Evolutionary conservation across 2,113 vertebrate species (phyloP).

Genomic region (Plecotus auritus): DNA sequence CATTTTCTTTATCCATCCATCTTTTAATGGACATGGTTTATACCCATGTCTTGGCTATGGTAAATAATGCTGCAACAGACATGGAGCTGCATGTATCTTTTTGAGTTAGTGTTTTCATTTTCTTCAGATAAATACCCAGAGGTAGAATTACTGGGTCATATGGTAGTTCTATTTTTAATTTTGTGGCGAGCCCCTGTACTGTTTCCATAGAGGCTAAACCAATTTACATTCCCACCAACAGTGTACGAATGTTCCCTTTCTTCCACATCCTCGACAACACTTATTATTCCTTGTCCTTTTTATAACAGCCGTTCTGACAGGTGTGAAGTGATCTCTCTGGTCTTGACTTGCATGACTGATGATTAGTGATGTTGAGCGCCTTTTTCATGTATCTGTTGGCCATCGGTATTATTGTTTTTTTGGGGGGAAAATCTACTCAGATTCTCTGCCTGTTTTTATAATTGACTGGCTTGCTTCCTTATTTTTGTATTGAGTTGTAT

Average conservation of each 20-base stretch:
- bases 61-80: neutral
- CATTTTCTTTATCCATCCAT: neutral
- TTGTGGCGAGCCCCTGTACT: neutral
- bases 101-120: neutral
- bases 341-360: neutral
- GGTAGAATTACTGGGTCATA: neutral
- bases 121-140: neutral
- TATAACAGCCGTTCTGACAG: neutral
- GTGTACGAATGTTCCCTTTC: neutral
- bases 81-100: neutral
- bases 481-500: neutral
- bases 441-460: neutral
- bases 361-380: neutral
- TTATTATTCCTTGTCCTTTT: neutral
- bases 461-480: neutral
- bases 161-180: neutral
- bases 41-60: neutral
- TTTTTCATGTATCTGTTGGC: neutral
- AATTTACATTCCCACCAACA: neutral
- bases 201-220: neutral
- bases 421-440: neutral
- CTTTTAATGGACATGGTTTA: neutral
- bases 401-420: neutral
- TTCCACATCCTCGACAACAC: neutral
- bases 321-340: neutral